Percentiles rank a stretch among this genome's conserved stretches.
phyloP scores from a whole-genome alignment of 2,888 invertebrate genomes.

The Diarsia brunnea region DNA sequence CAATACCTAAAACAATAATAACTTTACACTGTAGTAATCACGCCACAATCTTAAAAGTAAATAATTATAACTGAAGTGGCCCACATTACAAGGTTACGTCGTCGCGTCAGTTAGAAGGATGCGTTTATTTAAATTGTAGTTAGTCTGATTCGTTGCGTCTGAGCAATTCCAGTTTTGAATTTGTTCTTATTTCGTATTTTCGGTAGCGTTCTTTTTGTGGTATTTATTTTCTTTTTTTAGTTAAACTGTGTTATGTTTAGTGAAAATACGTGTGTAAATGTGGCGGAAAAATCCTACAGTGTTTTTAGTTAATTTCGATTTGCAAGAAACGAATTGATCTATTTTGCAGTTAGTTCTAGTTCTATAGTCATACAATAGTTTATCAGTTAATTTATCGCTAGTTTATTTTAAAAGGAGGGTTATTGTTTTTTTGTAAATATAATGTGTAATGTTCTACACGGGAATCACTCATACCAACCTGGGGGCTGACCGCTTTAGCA shows the following conservation, averaged over 20 bases:
- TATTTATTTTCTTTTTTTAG: neutral
- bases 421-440: no score
- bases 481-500: no score
- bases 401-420: no score
- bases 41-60: constrained; percentile 48
- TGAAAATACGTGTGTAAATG: neutral
- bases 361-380: neutral
- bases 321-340: neutral
- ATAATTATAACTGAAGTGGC: constrained; percentile 52
- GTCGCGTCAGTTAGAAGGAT: constrained; percentile 62
- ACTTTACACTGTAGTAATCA: constrained; percentile 21
- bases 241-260: neutral
- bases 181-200: constrained; percentile 63
- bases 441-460: no score
- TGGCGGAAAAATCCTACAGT: neutral
- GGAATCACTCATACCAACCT: no score
- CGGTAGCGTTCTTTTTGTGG: constrained; percentile 16
- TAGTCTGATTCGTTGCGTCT: constrained; percentile 70
- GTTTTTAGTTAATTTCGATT: constrained; percentile 8
- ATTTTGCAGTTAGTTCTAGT: neutral
- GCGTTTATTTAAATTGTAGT: constrained; percentile 74
- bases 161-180: constrained; percentile 68
- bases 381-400: neutral
- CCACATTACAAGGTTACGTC: constrained; percentile 76
- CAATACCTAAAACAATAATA: constrained; percentile 11